Percentiles rank a stretch among this genome's conserved stretches.
Conservation (phyloP, 1,140 invertebrate species). For the Apolygus lucorum region DNA sequence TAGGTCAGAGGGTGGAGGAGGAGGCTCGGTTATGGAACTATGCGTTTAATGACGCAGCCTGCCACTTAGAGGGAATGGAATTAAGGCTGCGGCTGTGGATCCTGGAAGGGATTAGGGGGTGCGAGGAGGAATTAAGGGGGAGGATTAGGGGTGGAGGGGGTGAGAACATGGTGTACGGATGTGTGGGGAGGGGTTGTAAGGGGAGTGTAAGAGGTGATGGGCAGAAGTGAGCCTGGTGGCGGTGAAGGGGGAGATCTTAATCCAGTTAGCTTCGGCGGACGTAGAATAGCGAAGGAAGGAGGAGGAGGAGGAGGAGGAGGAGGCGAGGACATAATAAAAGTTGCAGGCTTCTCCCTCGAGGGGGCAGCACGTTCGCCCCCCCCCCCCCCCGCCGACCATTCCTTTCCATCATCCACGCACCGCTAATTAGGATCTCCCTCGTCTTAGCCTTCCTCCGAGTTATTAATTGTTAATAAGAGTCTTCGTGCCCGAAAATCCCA, state of each 20-base stretch:
- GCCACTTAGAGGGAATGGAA: slow-evolving; percentile 10
- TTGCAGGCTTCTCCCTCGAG: background rate
- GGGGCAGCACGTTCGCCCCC: background rate
- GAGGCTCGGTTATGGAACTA: slow-evolving; percentile 5
- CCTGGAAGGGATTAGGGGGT: no score
- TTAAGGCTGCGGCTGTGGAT: background rate
- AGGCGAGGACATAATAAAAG: slow-evolving; percentile 7
- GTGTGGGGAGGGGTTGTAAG: no score
- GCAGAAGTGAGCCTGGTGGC: background rate
- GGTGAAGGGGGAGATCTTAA: slow-evolving; percentile 3
- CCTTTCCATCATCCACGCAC: no score
- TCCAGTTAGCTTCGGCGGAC: background rate
- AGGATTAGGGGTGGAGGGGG: no score
- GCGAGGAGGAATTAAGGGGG: no score
- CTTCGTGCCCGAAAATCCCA: background rate
- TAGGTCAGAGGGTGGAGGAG: no score
- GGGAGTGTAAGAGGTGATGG: no score
- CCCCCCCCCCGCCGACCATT: background rate
- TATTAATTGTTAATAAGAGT: slow-evolving; percentile 14
- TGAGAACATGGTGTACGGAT: no score
- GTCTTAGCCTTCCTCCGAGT: slow-evolving; percentile 1
- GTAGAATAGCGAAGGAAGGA: no score
- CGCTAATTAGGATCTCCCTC: background rate
- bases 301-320: background rate
- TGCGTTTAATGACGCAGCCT: slow-evolving; percentile 8